Percentiles rank a stretch among this genome's conserved stretches.
Evolutionary conservation across 2,113 vertebrate genomes (phyloP).

Genomic region (Rhea pennata): DNA sequence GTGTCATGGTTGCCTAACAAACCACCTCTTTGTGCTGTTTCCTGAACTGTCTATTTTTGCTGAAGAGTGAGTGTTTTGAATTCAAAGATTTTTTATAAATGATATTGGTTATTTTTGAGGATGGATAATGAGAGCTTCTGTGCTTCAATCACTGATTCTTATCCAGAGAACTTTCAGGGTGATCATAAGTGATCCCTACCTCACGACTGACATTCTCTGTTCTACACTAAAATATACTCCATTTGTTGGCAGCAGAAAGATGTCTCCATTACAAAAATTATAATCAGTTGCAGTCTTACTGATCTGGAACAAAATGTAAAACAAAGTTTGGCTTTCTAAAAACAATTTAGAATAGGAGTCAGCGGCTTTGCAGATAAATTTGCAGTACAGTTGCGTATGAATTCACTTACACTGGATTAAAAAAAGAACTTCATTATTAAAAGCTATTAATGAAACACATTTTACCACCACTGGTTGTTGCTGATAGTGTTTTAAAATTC

Average conservation of each 20-base stretch:
- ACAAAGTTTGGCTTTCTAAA: not conserved
- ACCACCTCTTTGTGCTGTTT: not conserved
- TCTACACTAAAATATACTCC: not conserved
- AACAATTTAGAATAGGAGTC: not conserved
- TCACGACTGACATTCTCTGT: not conserved
- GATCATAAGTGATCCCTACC: not conserved
- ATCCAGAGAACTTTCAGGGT: not conserved
- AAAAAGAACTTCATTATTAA: not conserved
- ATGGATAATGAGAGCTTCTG: not conserved
- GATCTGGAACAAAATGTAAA: not conserved
- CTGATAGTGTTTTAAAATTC: not conserved
- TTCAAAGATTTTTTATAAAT: not conserved
- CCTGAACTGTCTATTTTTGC: not conserved
- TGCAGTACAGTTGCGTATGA: not conserved
- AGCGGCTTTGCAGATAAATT: not conserved
- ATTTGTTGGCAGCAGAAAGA: not conserved
- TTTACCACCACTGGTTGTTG: not conserved
- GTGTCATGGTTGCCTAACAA: not conserved
- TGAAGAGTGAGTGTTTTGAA: not conserved
- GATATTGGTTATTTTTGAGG: not conserved
- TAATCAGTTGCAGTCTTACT: not conserved
- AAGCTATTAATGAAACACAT: not conserved
- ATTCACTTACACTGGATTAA: not conserved
- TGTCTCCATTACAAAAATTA: not conserved
- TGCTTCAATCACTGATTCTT: not conserved